Conservation (phyloP, 2,888 invertebrate genomes). For the Macroteleia sp. region DNA sequence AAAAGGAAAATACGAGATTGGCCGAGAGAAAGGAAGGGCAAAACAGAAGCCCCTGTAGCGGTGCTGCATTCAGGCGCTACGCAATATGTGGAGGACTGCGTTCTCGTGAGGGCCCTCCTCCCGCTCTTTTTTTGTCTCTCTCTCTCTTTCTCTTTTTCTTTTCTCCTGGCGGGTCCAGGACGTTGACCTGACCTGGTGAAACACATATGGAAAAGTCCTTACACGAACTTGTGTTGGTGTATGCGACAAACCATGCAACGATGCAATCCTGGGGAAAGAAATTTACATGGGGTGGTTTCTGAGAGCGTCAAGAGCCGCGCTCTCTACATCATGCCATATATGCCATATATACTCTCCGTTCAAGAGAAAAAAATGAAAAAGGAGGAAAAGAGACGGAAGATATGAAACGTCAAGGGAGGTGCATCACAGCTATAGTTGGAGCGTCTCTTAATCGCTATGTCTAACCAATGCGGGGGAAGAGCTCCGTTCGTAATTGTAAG, state of each 20-base stretch:
- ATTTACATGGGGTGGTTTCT: conserved; percentile 74
- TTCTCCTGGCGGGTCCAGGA: conserved; percentile 74
- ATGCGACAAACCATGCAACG: conserved; percentile 71
- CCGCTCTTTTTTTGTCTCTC: conserved; percentile 56
- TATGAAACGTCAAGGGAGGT: conserved; percentile 24
- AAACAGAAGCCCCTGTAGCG: conserved; percentile 67
- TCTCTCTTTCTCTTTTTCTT: conserved; percentile 43
- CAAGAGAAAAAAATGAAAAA: conserved; percentile 48
- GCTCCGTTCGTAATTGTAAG: conserved; percentile 31
- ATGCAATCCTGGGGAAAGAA: conserved; percentile 75
- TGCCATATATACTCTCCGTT: conserved; percentile 14
- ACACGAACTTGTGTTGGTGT: conserved; percentile 70
- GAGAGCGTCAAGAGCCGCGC: conserved; percentile 65
- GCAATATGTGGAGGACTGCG: conserved; percentile 77
- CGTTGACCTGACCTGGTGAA: conserved; percentile 84
- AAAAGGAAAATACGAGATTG: conserved; percentile 43
- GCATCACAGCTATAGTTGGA: conserved; percentile 32
- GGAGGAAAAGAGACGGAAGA: conserved; percentile 32
- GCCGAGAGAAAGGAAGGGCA: conserved; percentile 54
- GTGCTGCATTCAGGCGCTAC: conserved; percentile 74
- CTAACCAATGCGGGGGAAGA: conserved; percentile 39
- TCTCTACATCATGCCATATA: conserved; percentile 44
- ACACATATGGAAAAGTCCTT: conserved; percentile 81
- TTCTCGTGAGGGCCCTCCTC: conserved; percentile 56
- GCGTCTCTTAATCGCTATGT: conserved; percentile 56